Percentiles rank a stretch among this genome's conserved stretches.
Evolutionary conservation across 2,888 invertebrate species (phyloP).

Genomic region (Zaprionus lineosus): DNA sequence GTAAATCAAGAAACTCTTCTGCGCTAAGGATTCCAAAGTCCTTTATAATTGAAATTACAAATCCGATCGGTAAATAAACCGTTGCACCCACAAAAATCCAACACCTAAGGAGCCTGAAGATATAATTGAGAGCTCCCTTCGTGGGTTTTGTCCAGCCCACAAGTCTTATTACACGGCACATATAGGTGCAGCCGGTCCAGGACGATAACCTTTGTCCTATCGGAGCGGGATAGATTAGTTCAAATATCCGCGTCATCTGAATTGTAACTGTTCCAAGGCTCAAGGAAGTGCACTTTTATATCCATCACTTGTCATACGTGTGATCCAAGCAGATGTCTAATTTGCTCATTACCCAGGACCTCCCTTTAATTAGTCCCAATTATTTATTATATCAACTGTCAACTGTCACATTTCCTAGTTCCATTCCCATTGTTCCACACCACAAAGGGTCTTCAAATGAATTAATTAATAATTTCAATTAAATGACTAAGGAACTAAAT

Average conservation of each 20-base stretch:
- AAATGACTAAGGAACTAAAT: too few relatives aligned
- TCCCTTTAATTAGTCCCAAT: too few relatives aligned
- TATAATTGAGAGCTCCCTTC: background rate
- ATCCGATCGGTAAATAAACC: constrained; percentile 7
- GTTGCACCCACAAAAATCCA: background rate
- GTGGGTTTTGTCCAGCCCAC: background rate
- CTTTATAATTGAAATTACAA: background rate
- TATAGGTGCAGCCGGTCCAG: background rate
- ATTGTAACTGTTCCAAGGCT: too few relatives aligned
- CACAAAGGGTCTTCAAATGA: too few relatives aligned
- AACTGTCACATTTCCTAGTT: too few relatives aligned
- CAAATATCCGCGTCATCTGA: background rate
- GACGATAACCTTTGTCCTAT: background rate
- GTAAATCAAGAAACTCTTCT: background rate
- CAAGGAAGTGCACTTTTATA: too few relatives aligned
- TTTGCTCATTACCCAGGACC: too few relatives aligned
- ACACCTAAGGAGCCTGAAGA: background rate
- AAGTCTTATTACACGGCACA: background rate
- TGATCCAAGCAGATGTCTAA: too few relatives aligned
- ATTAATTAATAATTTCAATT: too few relatives aligned
- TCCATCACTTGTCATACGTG: too few relatives aligned
- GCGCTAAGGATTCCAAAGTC: background rate
- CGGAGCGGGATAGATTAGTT: background rate
- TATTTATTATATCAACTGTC: too few relatives aligned
- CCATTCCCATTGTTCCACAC: too few relatives aligned